Evolutionary conservation across 2,797 vertebrate species (phyloP), one percentile per base, ranked within the genome.

Genomic region (Geotria australis): DNA sequence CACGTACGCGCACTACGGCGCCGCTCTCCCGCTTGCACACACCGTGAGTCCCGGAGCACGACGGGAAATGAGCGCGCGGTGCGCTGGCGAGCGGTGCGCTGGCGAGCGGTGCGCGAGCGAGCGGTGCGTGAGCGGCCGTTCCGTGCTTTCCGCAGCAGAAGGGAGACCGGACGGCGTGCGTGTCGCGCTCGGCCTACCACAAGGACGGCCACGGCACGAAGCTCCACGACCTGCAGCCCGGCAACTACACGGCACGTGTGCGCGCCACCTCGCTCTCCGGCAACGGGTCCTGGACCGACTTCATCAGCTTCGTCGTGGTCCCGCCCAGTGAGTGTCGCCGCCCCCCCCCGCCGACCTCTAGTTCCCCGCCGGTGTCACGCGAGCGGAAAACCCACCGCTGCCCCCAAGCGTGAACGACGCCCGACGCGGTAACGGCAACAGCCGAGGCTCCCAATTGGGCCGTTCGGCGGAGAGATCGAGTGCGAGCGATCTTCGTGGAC

Each of bases 281-380:
- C 48, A 98, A 98, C 1, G 89, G 88, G 47, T 98, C 91, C 1
- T 98, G 88, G 88, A 98, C 89, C 0, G 80, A 88, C 14, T 75
- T 73, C 1, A 70, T 88, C 62, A 79, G 65, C 60, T 96, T 98
- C 71, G 89, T 85, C 1, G 81, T 98, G 56, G 83, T 77, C 1
- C 77, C 76, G 59, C 81, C 79, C 73, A 66, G 91, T 98, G 80
- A 78, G 66, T 49, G 46, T 1, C 8, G 24, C 24, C 24, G 24
- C 24, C 24, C 38, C 6, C 24, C 24, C 38, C 6, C 12, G 14
- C 14, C 53, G 14, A 53, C 12, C 3, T 14, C 11, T 53, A 12
- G 12, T 53, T 12, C 49, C 12, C 12, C 14, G 14, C 7, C 49
- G 7, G 49, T 12, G 14, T n/a, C 49, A 53, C 12, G 6, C 14